These are phyloP conservation scores for Synergus laeviventris DNA, from an alignment of 2,888 invertebrate genomes.

Conservation along the genomic window DNA sequence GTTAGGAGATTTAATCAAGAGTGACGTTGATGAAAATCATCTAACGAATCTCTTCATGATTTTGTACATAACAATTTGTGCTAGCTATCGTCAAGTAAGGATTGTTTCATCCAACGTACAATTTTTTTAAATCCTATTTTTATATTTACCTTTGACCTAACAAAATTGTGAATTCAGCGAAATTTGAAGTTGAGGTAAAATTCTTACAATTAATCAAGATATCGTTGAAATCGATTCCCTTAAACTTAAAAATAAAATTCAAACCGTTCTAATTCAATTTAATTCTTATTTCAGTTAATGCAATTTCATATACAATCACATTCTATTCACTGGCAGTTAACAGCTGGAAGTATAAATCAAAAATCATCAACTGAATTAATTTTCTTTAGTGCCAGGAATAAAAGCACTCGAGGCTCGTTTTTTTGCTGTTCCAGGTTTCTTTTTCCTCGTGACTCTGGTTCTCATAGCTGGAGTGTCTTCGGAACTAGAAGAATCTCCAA, in stretches of 20 bases:
- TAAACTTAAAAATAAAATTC: neutral
- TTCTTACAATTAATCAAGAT: too few relatives aligned
- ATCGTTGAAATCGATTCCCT: too few relatives aligned
- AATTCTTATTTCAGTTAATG: neutral
- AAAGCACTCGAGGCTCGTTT: conserved; percentile 62
- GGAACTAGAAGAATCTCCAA: conserved; percentile 65
- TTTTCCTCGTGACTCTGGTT: conserved; percentile 53
- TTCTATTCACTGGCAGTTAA: conserved; percentile 15
- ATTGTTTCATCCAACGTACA: too few relatives aligned
- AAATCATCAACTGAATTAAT: neutral
- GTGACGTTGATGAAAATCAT: neutral
- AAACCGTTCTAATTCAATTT: neutral
- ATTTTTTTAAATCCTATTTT: too few relatives aligned
- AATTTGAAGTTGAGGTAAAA: too few relatives aligned
- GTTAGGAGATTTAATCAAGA: neutral
- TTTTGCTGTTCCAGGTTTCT: conserved; percentile 51
- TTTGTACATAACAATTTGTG: too few relatives aligned
- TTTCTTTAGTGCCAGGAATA: conserved; percentile 15
- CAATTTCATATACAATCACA: conserved; percentile 13
- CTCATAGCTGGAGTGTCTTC: conserved; percentile 58
- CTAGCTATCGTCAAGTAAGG: too few relatives aligned
- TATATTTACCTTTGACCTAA: too few relatives aligned
- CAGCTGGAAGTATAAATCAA: neutral
- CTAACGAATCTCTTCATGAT: neutral
- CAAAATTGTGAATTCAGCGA: too few relatives aligned